Base-by-base conservation (phyloP, 1,140 invertebrate genomes). In the Vanessa tameamea region DNA sequence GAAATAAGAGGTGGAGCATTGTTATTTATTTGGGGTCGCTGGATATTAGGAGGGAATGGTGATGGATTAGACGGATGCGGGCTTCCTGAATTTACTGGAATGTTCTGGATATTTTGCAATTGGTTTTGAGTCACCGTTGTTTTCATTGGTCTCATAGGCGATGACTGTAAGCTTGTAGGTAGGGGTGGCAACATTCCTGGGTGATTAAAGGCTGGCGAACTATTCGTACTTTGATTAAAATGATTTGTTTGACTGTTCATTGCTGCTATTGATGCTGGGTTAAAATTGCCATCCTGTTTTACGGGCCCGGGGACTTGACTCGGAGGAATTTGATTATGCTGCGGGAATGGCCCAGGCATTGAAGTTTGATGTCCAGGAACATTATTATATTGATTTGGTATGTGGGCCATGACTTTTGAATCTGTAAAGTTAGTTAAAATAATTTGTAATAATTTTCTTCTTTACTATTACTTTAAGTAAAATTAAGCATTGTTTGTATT, bases 1-100 rank as follows among this genome's bases (percentile, higher is more conserved):
- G 91, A 78, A 80, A 89, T 78, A 16, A 93, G 85, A 69, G 92
- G 91, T 75, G 92, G 90, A 70, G 89, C 82, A 85, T 90, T 93
- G 64, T 92, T 86, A 82, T 93, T 93, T 16, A 93, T 93, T 80
- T 93, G 92, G 71, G 53, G 53, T 11, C 77, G 85, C 61, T 83
- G 83, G 55, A 82, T 83, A 82, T 82, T 83, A 48, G 82, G 81
- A 70, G 84, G 83, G 57, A 83, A 89, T 37, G 81, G 78, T 63
- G 83, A 79, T 15, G 78, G 69, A 69, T 75, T 86, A 64, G 80
- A 53, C 13, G 79, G 72, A 76, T 76, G 77, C 53, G 79, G 80
- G 71, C 78, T 88, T 20, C 69, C 68, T 61, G 84, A 85, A 64
- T 79, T 82, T 15, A 77, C 69, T 73, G 83, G 83, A 78, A 84